These are phyloP conservation scores for Bambusicola thoracicus DNA, from an alignment of 2,113 vertebrate species.

Conservation along the genomic window DNA sequence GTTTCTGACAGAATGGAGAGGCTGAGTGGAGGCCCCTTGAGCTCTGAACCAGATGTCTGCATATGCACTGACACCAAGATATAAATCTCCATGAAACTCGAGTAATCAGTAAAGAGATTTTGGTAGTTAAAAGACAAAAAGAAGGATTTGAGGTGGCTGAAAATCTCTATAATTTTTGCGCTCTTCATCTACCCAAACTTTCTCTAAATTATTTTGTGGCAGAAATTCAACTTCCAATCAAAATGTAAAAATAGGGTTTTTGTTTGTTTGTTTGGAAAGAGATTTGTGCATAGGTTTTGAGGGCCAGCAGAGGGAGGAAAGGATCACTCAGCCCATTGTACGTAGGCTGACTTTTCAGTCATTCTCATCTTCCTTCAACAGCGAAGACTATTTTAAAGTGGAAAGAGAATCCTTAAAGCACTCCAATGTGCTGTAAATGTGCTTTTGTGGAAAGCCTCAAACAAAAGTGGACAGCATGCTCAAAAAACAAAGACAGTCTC, in stretches of 20 bases:
- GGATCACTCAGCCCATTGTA: not conserved
- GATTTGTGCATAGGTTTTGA: not conserved
- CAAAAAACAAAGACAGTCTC: not conserved
- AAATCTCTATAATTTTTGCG: not conserved
- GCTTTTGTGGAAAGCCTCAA: not conserved
- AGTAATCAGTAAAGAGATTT: not conserved
- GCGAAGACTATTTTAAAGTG: not conserved
- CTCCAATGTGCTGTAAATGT: not conserved
- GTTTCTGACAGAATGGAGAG: slow-evolving; percentile 18
- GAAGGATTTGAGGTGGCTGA: not conserved
- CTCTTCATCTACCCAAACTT: not conserved
- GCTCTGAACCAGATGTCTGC: not conserved
- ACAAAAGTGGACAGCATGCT: not conserved
- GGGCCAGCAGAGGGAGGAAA: slow-evolving; percentile 25
- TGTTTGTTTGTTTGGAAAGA: not conserved
- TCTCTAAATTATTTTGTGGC: not conserved
- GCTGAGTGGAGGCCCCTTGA: not conserved
- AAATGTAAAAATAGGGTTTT: not conserved
- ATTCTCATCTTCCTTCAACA: not conserved
- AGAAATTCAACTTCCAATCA: not conserved
- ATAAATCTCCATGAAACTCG: not conserved
- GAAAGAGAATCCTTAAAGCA: not conserved
- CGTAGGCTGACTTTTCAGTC: not conserved
- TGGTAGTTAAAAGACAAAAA: not conserved
- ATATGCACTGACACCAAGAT: not conserved